Evolutionary conservation across 2,113 vertebrate species (phyloP).

Genomic region (Emydura subglobosa): DNA sequence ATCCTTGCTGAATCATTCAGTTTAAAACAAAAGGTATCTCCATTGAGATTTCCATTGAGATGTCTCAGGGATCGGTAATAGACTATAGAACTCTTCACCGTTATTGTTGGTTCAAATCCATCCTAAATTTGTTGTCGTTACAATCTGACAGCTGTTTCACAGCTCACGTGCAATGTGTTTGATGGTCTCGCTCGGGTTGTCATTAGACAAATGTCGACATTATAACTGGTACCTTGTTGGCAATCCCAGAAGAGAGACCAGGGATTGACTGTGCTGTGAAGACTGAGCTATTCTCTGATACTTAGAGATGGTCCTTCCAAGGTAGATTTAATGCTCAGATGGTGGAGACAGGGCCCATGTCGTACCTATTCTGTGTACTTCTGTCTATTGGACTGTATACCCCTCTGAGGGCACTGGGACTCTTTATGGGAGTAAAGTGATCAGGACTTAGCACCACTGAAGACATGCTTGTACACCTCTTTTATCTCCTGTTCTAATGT

Average conservation of each 20-base stretch:
- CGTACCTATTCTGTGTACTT: not conserved
- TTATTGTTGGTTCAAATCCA: not conserved
- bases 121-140: not conserved
- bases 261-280: not conserved
- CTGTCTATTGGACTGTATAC: not conserved
- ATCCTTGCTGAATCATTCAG: not conserved
- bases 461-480: not conserved
- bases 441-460: not conserved
- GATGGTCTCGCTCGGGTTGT: not conserved
- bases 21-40: not conserved
- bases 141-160: not conserved
- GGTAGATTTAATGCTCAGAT: not conserved
- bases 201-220: not conserved
- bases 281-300: not conserved
- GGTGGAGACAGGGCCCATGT: not conserved
- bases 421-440: not conserved
- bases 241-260: not conserved
- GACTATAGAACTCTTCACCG: fast-evolving
- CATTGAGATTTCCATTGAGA: not conserved
- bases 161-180: not conserved
- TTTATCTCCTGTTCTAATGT: not conserved
- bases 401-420: not conserved
- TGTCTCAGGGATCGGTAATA: not conserved
- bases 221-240: not conserved
- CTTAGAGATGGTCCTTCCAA: not conserved